Percentiles rank a stretch among this genome's conserved stretches.
Evolutionary conservation across 2,113 vertebrate species (phyloP).

Genomic region (Brachyistius frenatus): DNA sequence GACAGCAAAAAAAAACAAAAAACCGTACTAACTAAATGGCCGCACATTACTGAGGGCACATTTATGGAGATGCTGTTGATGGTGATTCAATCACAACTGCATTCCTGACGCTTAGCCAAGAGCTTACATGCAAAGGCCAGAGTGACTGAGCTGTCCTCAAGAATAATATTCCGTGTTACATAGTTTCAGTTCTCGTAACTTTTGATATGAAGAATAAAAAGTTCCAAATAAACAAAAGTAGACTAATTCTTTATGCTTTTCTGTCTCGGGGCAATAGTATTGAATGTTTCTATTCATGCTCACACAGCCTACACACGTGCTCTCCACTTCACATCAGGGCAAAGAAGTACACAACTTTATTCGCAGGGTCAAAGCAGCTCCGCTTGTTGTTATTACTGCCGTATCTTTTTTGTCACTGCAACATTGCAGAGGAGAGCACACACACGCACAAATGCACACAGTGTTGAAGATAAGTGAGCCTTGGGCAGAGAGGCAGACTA

Average conservation of each 20-base stretch:
- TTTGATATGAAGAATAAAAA: neutral
- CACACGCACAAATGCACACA: constrained; percentile 48
- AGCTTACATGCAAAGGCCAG: constrained; percentile 1
- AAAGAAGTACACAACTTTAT: constrained; percentile 25
- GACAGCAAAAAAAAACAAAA: constrained; percentile 11
- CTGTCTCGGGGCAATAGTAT: neutral
- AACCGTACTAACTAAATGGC: neutral
- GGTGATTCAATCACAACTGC: constrained; percentile 20
- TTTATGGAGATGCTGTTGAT: neutral
- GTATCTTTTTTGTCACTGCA: constrained; percentile 26
- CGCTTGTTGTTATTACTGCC: constrained; percentile 47
- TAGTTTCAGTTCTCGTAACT: constrained; percentile 3
- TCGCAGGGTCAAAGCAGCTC: constrained; percentile 38
- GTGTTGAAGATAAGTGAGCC: constrained; percentile 52
- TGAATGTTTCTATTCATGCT: constrained; percentile 18
- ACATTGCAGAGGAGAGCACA: constrained; percentile 24
- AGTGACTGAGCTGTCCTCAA: neutral
- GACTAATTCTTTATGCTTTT: constrained; percentile 16
- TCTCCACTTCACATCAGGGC: constrained; percentile 20
- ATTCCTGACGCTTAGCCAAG: constrained; percentile 1
- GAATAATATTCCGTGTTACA: constrained; percentile 2
- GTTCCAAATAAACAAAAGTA: constrained; percentile 13
- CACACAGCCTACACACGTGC: constrained; percentile 17
- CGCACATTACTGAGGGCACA: neutral
- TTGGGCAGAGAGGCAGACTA: constrained; percentile 41